These are phyloP conservation scores for Pluvialis apricaria DNA, from an alignment of 2,113 vertebrate genomes.

Conservation along the genomic window DNA sequence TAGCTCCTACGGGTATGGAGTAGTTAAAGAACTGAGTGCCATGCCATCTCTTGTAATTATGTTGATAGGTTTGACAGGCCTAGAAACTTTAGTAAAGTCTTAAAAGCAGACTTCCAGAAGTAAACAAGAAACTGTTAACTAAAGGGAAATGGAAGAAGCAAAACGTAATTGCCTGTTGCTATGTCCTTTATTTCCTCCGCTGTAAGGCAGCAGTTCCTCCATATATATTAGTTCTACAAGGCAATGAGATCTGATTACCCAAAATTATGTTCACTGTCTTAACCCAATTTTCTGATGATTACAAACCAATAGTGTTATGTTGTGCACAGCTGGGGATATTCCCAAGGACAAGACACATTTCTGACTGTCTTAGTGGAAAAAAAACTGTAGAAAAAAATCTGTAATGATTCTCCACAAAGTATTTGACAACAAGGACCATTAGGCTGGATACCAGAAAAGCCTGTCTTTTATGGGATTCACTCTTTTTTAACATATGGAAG, in stretches of 20 bases:
- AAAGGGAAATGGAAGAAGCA: background rate
- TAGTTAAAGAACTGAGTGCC: slow-evolving; percentile 8
- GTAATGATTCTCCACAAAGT: background rate
- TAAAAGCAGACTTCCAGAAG: slow-evolving; percentile 30
- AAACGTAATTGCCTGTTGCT: background rate
- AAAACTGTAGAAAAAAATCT: slow-evolving; percentile 8
- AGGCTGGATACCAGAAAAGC: background rate
- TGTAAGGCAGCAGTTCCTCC: background rate
- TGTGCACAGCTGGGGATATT: background rate
- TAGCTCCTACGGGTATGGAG: slow-evolving; percentile 14
- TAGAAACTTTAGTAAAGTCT: background rate
- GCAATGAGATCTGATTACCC: background rate
- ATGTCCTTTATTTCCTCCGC: background rate
- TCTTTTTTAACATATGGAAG: background rate
- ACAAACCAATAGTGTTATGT: background rate
- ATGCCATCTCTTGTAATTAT: slow-evolving; percentile 31
- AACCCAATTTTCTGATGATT: background rate
- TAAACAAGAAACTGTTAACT: slow-evolving; percentile 29
- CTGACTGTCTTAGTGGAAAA: background rate
- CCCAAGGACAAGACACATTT: background rate
- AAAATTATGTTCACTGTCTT: background rate
- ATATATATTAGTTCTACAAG: background rate
- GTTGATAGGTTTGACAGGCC: slow-evolving; percentile 20
- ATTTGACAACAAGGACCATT: background rate
- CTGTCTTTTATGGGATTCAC: background rate